Evolutionary conservation across 2,797 vertebrate species (phyloP).

Genomic region (Myiotriccus ornatus): DNA sequence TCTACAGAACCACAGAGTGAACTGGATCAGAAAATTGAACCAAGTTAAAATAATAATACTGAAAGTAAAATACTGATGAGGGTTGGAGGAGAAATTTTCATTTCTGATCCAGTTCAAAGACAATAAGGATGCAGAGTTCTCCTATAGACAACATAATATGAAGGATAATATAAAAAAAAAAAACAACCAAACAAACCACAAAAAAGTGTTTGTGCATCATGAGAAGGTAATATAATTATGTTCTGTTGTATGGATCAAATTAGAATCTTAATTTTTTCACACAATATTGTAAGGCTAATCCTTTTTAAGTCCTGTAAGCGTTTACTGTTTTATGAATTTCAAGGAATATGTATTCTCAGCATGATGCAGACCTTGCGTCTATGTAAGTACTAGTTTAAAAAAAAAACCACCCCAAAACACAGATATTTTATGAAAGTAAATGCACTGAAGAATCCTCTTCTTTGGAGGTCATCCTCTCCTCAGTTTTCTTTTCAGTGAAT

Average conservation of each 20-base stretch:
- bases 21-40: not conserved
- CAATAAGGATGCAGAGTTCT: not conserved
- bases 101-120: not conserved
- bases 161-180: not conserved
- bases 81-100: not conserved
- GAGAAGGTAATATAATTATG: not conserved
- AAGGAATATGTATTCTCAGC: not conserved
- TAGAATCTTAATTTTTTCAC: not conserved
- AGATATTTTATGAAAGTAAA: not conserved
- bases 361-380: not conserved
- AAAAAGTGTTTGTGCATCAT: rapidly evolving
- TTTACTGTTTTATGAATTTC: not conserved
- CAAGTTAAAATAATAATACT: not conserved
- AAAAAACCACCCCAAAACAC: no score
- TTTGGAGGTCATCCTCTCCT: not conserved
- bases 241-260: not conserved
- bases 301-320: not conserved
- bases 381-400: not conserved
- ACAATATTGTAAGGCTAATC: not conserved
- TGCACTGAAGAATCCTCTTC: not conserved
- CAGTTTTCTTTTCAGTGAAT: not conserved
- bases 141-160: not conserved
- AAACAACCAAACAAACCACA: not conserved
- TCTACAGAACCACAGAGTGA: not conserved
- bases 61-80: not conserved